phyloP scores from a whole-genome alignment of 2,797 vertebrate species.

The Numenius phaeopus region DNA sequence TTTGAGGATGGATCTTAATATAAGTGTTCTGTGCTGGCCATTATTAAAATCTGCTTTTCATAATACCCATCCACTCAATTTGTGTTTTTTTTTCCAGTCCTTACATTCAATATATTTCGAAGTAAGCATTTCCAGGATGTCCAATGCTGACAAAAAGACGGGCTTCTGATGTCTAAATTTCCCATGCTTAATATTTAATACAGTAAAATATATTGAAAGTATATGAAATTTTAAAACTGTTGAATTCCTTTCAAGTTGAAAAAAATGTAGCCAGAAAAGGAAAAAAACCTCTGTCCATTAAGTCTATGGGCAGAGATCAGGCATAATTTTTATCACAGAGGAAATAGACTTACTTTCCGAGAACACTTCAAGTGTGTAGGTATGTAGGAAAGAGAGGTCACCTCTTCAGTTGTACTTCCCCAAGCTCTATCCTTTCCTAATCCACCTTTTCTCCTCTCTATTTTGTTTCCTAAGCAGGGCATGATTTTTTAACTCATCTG shows the following conservation, averaged over 20 bases:
- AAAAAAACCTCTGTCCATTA: not conserved
- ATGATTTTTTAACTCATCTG: not conserved
- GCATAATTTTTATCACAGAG: not conserved
- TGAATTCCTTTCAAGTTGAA: not conserved
- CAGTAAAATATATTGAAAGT: not conserved
- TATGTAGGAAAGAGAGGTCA: not conserved
- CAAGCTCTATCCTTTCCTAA: not conserved
- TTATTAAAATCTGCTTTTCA: not conserved
- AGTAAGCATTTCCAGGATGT: not conserved
- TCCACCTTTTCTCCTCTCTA: not conserved
- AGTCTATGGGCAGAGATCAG: not conserved
- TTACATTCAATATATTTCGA: not conserved
- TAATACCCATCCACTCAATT: not conserved
- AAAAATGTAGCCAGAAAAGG: not conserved
- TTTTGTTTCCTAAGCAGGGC: not conserved
- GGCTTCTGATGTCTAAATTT: not conserved
- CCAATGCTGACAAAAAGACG: not conserved
- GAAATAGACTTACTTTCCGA: not conserved
- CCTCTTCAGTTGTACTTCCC: not conserved
- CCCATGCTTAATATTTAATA: not conserved
- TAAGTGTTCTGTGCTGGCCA: not conserved
- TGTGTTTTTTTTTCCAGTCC: not conserved
- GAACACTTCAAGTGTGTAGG: not conserved
- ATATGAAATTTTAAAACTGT: not conserved
- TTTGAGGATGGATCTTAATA: not conserved